Evolutionary conservation across 1,140 invertebrate species (phyloP).

Genomic region (Neoseiulus cucumeris): DNA sequence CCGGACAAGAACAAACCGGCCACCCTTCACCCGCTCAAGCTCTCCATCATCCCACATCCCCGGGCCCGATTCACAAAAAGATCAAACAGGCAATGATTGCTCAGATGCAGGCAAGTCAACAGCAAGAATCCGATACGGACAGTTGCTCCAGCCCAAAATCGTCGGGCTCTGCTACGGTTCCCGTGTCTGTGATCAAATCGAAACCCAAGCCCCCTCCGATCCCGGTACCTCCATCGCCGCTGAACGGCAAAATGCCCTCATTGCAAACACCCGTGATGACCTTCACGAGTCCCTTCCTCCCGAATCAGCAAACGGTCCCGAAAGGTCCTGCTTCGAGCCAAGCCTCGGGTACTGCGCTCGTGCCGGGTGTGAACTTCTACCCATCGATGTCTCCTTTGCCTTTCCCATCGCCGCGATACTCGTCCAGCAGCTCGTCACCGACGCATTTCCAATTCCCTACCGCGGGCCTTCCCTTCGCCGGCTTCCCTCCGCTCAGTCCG

Average conservation of each 20-base stretch:
- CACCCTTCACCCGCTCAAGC: background rate
- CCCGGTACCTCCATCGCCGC: constrained; percentile 16
- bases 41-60: background rate
- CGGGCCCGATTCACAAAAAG: background rate
- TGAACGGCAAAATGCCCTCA: constrained; percentile 16
- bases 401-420: constrained; percentile 19
- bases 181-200: constrained; percentile 13
- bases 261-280: constrained; percentile 23
- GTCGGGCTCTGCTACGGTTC: constrained; percentile 11
- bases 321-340: background rate
- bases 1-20: background rate
- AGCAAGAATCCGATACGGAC: constrained; percentile 1
- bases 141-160: constrained; percentile 4
- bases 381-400: constrained; percentile 13
- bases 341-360: background rate
- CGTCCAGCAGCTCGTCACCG: constrained; percentile 16
- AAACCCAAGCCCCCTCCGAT: constrained; percentile 23
- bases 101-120: background rate
- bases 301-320: constrained; percentile 16
- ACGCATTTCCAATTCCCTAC: constrained; percentile 22
- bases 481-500: constrained; percentile 16
- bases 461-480: constrained; percentile 9
- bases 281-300: constrained; percentile 21
- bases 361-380: background rate
- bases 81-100: constrained; percentile 6